Conservation (phyloP, 2,797 vertebrate species). For the Muscicapa comitata region DNA sequence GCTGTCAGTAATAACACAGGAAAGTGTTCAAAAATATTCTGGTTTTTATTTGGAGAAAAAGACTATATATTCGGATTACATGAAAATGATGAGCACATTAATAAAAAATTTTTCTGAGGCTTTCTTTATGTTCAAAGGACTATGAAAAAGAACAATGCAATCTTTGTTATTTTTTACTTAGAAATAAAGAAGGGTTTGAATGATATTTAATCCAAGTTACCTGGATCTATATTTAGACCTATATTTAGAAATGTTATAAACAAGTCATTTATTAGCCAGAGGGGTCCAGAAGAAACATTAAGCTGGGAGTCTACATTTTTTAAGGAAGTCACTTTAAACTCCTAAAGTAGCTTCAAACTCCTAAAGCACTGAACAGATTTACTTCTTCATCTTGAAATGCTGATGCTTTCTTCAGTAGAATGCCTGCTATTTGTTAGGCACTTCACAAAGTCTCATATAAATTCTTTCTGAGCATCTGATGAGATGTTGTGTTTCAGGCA, state of each 20-base stretch:
- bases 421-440: slow-evolving; percentile 57
- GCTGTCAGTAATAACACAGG: background rate
- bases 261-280: slow-evolving; percentile 61
- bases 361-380: slow-evolving; percentile 61
- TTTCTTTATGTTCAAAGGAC: background rate
- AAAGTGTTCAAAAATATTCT: background rate
- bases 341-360: slow-evolving; percentile 41
- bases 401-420: slow-evolving; percentile 47
- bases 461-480: slow-evolving; percentile 55
- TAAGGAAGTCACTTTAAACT: slow-evolving; percentile 48
- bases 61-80: background rate
- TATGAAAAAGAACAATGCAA: background rate
- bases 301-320: slow-evolving; percentile 15
- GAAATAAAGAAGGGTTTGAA: background rate
- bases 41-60: background rate
- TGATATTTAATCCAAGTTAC: slow-evolving; percentile 38
- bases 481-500: slow-evolving; percentile 43
- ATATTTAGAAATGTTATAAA: slow-evolving; percentile 55
- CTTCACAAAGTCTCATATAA: slow-evolving; percentile 53
- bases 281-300: slow-evolving; percentile 34
- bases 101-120: background rate
- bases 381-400: slow-evolving; percentile 63
- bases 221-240: slow-evolving; percentile 34
- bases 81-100: background rate
- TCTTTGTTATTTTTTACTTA: background rate